Evolutionary conservation across 1,140 invertebrate genomes (phyloP).

Genomic region (Pteromalus puparum): DNA sequence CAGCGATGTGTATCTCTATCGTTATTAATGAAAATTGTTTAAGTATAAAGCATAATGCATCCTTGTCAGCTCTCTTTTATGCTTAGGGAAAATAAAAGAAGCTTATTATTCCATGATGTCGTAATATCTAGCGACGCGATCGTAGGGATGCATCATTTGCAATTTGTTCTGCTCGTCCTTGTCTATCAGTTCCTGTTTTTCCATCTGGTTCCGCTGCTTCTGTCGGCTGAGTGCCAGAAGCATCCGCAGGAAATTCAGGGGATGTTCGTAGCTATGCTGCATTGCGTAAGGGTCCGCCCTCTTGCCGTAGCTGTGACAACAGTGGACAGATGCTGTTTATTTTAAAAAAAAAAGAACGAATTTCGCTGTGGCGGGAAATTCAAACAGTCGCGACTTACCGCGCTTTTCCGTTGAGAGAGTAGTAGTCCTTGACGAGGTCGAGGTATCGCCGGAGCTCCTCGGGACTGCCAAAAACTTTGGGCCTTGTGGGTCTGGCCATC

Average conservation of each 20-base stretch:
- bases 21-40: no score
- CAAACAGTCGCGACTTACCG: conserved; percentile 69
- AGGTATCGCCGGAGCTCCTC: conserved; percentile 76
- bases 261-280: neutral
- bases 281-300: conserved; percentile 40
- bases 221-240: conserved; percentile 45
- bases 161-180: neutral
- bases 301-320: conserved; percentile 59
- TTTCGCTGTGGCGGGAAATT: no score
- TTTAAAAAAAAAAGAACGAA: no score
- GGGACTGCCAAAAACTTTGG: conserved; percentile 73
- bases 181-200: conserved; percentile 16
- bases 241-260: conserved; percentile 52
- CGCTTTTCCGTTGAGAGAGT: conserved; percentile 76
- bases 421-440: conserved; percentile 76
- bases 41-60: no score
- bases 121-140: conserved; percentile 54
- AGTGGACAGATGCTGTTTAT: neutral
- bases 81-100: neutral
- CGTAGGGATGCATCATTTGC: conserved; percentile 28
- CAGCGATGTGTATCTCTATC: neutral
- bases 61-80: no score
- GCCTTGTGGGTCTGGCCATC: conserved; percentile 71
- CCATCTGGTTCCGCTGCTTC: conserved; percentile 45
- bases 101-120: conserved; percentile 56